Base-by-base conservation (phyloP, 2,888 invertebrate genomes). In the Ecliptopera silaceata region DNA sequence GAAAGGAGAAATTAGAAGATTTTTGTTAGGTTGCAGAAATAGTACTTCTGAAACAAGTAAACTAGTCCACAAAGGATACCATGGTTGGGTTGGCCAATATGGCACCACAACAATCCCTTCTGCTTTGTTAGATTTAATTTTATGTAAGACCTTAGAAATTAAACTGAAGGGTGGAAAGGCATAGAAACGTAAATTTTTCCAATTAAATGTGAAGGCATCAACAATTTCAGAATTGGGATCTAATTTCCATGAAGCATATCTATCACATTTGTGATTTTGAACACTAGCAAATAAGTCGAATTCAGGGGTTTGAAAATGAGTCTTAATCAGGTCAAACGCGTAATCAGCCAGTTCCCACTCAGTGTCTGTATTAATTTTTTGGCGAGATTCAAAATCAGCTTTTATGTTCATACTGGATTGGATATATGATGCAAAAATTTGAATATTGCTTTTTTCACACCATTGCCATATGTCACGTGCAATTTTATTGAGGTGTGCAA, bases 81-180 rank as follows among this genome's bases (percentile, higher is more conserved):
- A 70, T 1, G 69, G 64, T 39, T 71, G 67, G 1, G 63, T 42
- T 3, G 62, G 61, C 69, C 68, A 68, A n/a, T 29, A 32, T 1
- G 66, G 65, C 10, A 65, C 42, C 2, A 68, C 61, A n/a, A 70
- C 3, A 17, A 70, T 69, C 2, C 67, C 67, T 26, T 50, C 32
- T 0, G 65, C 65, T 55, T 56, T 10, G 39, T 41, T 62, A 60
- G 59, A 15, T 17, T 60, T 1, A 59, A 59, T 17, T 20, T 45
- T 45, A 29, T 45, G n/a, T 20, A 45, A 12, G 1, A 45, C 34
- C n/a, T 34, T 45, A 11, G 20, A 18, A 18, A 45, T 31, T 20
- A 45, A 6, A 12, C 18, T 11, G n/a, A 45, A 45, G 2, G 44
- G 44, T 3, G 44, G 44, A 4, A 44, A 44, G 3, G 45, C 45